Conservation (phyloP, 2,888 invertebrate species). For the Dynastes maya region DNA sequence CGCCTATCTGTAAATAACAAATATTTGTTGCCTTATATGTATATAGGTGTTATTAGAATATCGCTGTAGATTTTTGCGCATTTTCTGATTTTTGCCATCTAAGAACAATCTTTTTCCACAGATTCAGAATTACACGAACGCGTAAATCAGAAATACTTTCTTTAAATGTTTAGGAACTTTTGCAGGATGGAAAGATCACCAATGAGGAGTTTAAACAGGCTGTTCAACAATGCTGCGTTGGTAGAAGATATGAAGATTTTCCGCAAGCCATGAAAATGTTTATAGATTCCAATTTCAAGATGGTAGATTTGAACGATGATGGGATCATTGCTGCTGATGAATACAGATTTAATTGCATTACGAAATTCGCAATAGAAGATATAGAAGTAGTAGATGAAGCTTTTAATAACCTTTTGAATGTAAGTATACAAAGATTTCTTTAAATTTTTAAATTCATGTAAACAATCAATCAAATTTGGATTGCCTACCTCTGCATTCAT, state of each 20-base stretch:
- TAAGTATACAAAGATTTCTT: conserved; percentile 70
- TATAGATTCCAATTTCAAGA: conserved; percentile 87
- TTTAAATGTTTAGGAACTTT: conserved; percentile 65
- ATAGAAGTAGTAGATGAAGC: conserved; percentile 85
- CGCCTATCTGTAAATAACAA: conserved; percentile 7
- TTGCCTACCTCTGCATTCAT: no score
- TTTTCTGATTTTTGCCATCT: conserved; percentile 19
- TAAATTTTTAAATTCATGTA: background rate
- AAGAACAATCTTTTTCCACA: conserved; percentile 46
- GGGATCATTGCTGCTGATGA: conserved; percentile 86
- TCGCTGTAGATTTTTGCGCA: conserved; percentile 11
- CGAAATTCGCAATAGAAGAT: conserved; percentile 85
- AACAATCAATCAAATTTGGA: no score
- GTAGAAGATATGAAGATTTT: conserved; percentile 83
- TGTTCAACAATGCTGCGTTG: conserved; percentile 86
- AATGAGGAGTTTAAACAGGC: conserved; percentile 88
- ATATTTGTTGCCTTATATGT: background rate
- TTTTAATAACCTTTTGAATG: conserved; percentile 82
- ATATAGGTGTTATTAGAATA: background rate
- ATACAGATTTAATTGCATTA: conserved; percentile 87
- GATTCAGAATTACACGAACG: conserved; percentile 47
- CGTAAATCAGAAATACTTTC: conserved; percentile 42
- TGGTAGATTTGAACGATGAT: conserved; percentile 86
- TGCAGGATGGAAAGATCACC: conserved; percentile 86
- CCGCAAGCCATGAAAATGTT: conserved; percentile 91